Evolutionary conservation across 2,113 vertebrate genomes (phyloP), one percentile per base, ranked within the genome.

Genomic region (Pseudolaguvia tuberculata): DNA sequence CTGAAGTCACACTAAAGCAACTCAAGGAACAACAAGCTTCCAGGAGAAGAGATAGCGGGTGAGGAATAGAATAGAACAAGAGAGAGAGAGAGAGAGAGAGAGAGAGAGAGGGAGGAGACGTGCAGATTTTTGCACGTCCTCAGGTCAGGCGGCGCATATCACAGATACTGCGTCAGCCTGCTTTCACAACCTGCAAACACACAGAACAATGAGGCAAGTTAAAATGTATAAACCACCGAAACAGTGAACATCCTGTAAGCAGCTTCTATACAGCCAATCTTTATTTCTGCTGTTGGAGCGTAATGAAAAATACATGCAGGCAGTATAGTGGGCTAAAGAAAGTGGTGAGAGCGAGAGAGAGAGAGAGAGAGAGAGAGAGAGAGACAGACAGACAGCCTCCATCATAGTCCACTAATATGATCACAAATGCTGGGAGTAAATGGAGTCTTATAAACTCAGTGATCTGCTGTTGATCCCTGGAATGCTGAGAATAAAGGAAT

Each of bases 141-240:
- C 70, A 83, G 73, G 68, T 42, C 17, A 15, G 62, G 74, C 29
- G 74, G 81, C 23, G 77, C 82, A 87, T 85, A 76, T 42, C 82
- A 79, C 82, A 76, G 80, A 42, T 73, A 27, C 75, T 82, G 80
- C 80, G 15, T 86, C 85, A 82, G 81, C 84, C 88, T 91, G 91
- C 86, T 80, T 88, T 88, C 84, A 85, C 84, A 87, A 91, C 85
- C 92, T 94, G 89, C 76, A 86, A 89, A 91, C 90, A 91, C 10
- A 92, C 88, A 89, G 88, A 70, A 84, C 23, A 56, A 27, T 2
- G n/a, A 68, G 10, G 53, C 47, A 66, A 48, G 63, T 67, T 50
- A 50, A 45, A 67, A 67, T 20, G 51, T 57, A 67, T 29, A 67
- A 45, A 35, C 51, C 29, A 14, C 9, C 18, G 17, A 11, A 29